These are phyloP conservation scores for Orchesella flavescens DNA, from an alignment of 2,888 invertebrate genomes.

Conservation along the genomic window DNA sequence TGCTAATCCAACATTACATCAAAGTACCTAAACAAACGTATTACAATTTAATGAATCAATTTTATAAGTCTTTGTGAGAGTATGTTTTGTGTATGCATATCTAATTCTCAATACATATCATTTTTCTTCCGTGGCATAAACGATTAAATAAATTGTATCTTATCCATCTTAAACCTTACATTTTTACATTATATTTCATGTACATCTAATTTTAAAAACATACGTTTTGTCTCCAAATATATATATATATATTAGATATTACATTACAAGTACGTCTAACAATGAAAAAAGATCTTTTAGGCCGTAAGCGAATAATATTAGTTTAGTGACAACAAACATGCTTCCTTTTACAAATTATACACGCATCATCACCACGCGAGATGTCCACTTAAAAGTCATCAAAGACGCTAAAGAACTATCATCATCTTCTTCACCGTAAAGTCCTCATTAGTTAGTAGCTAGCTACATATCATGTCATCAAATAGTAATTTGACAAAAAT, in stretches of 20 bases:
- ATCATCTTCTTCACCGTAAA: neutral
- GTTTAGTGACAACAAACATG: conserved; percentile 4
- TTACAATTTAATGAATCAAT: conserved; percentile 1
- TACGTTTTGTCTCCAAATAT: neutral
- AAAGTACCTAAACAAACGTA: neutral
- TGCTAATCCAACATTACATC: too few species aligned
- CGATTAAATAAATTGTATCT: neutral
- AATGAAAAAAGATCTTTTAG: neutral
- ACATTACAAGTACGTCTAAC: neutral
- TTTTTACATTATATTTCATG: neutral
- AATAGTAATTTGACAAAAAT: conserved; percentile 4
- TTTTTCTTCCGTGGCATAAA: too few species aligned
- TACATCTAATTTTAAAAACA: neutral
- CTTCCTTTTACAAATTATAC: conserved; percentile 14
- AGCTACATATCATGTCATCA: neutral
- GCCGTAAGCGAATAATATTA: conserved; percentile 3
- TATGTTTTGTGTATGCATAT: too few species aligned
- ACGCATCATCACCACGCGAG: conserved; percentile 5
- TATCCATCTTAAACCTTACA: neutral
- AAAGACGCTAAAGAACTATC: neutral
- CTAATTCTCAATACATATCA: too few species aligned
- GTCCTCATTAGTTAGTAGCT: neutral
- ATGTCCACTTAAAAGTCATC: neutral
- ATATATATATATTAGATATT: neutral
- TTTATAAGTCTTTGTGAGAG: too few species aligned